Base-by-base conservation (phyloP, 2,113 vertebrate species). In the Scalopus aquaticus region DNA sequence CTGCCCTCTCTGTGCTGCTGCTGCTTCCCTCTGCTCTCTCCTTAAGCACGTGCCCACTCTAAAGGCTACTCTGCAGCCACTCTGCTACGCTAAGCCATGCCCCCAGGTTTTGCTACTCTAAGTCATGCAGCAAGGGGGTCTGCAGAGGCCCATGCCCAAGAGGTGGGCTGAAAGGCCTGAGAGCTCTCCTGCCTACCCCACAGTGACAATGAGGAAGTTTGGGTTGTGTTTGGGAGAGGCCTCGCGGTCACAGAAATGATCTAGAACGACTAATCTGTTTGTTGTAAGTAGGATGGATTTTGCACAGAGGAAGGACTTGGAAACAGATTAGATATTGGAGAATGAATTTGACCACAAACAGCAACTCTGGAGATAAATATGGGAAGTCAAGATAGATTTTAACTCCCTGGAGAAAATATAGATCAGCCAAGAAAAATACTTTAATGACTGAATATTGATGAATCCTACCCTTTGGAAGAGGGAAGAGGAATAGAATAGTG, bases 371-470 rank as follows among this genome's bases (percentile, higher is more conserved):
- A 76, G 58, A 70, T 79, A 93, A 88, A 62, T 73, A 79, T 62
- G 56, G 58, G 10, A 82, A 64, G 17, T 79, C 73, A 74, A 67
- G 26, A 28, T 3, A 73, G 6, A 82, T 44, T n/a, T 89, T 83
- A 65, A 76, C 30, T 92, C 13, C 37, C n/a, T 92, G 67, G 22
- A 80, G 35, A 90, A 93, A 95, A 80, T 82, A 90, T 20, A 62
- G 28, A 92, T 74, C 58, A 81, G 58, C 12, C 26, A 65, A 93
- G 60, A 44, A 51, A 79, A 90, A 90, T 49, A 1, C 12, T 56
- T 9, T 82, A 73, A 82, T 73, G 32, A 83, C 8, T 72, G 6
- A 58, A 76, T 80, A 80, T n/a, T 85, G 67, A 70, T 56, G 1
- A 28, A 9, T 82, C 15, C n/a, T 78, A 42, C 32, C 60, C 30